Conservation (phyloP, 2,797 vertebrate genomes). For the Enteromius mattozi region DNA sequence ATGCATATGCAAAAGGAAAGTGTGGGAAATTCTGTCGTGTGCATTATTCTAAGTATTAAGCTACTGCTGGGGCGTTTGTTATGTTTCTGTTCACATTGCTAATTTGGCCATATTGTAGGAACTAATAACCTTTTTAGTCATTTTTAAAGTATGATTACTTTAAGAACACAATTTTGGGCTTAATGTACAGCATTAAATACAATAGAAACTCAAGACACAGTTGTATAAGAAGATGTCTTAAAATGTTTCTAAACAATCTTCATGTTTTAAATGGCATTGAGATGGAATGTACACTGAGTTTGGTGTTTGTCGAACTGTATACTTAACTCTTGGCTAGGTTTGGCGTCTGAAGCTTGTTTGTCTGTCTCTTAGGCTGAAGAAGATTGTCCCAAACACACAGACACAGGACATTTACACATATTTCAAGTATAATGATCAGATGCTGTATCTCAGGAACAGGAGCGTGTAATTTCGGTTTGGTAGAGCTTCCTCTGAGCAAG, state of each 20-base stretch:
- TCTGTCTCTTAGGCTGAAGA: constrained; percentile 14
- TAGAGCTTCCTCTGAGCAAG: not conserved
- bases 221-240: not conserved
- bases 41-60: not conserved
- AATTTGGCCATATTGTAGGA: not conserved
- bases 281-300: not conserved
- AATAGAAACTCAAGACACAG: not conserved
- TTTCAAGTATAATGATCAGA: constrained; percentile 24
- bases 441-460: not conserved
- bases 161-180: not conserved
- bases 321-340: constrained; percentile 8
- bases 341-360: constrained; percentile 22
- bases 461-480: constrained; percentile 35
- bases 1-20: not conserved
- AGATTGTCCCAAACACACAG: not conserved
- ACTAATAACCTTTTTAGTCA: not conserved
- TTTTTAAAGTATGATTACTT: not conserved
- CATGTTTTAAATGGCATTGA: not conserved
- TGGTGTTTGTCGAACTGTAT: not conserved
- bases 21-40: constrained; percentile 3
- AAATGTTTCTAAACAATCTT: not conserved
- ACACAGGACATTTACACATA: constrained; percentile 4
- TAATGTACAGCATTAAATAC: not conserved
- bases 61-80: not conserved
- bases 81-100: not conserved